A percentile compares a stretch with the other conserved stretches of the same genome.
These are phyloP conservation scores for Glyptemys insculpta DNA, from an alignment of 2,797 vertebrate species.

Conservation along the genomic window DNA sequence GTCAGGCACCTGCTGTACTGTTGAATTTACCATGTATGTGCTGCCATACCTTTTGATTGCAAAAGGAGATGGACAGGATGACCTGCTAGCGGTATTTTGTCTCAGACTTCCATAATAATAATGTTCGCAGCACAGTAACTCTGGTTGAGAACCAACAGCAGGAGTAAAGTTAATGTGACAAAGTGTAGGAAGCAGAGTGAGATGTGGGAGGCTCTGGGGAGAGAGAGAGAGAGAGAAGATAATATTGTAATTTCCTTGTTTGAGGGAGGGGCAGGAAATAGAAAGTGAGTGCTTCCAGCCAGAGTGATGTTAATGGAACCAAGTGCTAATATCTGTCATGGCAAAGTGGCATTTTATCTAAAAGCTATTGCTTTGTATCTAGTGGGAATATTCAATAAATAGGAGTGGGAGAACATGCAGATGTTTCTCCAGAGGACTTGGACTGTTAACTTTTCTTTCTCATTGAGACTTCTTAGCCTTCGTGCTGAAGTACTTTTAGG, in stretches of 20 bases:
- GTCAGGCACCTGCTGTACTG: accelerated
- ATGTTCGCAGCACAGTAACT: too few relatives aligned
- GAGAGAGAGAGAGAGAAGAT: neutral
- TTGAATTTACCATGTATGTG: accelerated
- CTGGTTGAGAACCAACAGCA: neutral
- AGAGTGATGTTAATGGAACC: neutral
- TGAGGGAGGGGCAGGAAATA: neutral
- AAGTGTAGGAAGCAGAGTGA: neutral
- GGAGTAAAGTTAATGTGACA: neutral
- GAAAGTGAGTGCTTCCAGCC: neutral
- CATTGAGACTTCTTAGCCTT: neutral
- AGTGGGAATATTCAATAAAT: neutral
- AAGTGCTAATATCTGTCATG: neutral
- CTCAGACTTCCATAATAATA: neutral
- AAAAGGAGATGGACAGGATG: neutral
- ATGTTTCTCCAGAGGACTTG: neutral
- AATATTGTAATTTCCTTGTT: neutral
- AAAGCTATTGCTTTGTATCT: neutral
- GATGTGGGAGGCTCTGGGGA: neutral
- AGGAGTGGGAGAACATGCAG: neutral
- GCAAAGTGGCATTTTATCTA: neutral
- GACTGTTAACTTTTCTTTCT: neutral
- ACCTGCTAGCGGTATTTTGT: neutral
- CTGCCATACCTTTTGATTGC: accelerated
- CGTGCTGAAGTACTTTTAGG: neutral